Base-by-base conservation (phyloP, 2,888 invertebrate genomes). In the Drosophila bunnanda region DNA sequence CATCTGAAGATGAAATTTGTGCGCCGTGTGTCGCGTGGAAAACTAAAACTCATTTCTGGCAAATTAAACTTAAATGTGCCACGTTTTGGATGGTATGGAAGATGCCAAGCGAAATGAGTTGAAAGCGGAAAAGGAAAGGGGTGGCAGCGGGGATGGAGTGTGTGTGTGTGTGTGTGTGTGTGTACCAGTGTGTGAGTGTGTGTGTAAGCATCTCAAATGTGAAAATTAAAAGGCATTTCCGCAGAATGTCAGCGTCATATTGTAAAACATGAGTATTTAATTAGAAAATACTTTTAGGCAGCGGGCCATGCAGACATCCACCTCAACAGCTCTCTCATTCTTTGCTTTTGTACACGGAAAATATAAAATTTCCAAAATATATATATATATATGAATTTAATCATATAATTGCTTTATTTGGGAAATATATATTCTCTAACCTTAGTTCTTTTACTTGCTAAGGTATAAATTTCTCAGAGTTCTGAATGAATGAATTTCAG, bases 251-350 rank as follows among this genome's bases (percentile, higher is more conserved):
- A 86, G 89, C 85, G 82, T 84, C 90, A 89, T 89, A 89, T 89
- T 89, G 89, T 88, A 80, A 89, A 89, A 90, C 89, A 89, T 81
- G 89, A 86, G 82, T 80, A 88, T 89, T 89, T 89, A 89, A 89
- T 89, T 90, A 90, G 89, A 90, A 89, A 87, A 89, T 87, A 80
- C 88, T 80, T 80, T 77, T 68, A 71, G 77, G 71, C 69, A 68
- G 17, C 39, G 36, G 34, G 50, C 58, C 58, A 36, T 28, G 52
- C 44, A 41, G 56, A 50, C 56, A 50, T 36, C 39, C 30, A 52
- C 44, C 43, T 39, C 28, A 43, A 44, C 28, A 61, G 56, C 36
- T 28, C 39, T 30, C 53, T 43, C 52, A 39, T 44, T 56, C 28
- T 17, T 22, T 15, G 17, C 10, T n/a, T 2, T 7, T 6, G 1